Percentiles rank a stretch among this genome's conserved stretches.
Evolutionary conservation across 2,797 vertebrate genomes (phyloP).

Genomic region (Myotis vivesi): DNA sequence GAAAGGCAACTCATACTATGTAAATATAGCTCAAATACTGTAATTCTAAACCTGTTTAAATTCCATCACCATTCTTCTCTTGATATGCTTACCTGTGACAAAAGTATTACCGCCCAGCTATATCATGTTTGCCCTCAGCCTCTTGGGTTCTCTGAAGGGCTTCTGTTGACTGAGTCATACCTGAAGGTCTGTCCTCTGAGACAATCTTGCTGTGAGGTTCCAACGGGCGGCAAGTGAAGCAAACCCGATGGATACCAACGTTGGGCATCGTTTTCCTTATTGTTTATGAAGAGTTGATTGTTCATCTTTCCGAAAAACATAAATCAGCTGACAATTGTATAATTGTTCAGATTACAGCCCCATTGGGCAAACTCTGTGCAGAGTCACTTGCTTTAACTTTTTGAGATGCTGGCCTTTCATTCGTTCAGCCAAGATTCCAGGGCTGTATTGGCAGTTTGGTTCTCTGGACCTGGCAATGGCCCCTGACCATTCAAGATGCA

Average conservation of each 20-base stretch:
- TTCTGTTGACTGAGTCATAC: not conserved
- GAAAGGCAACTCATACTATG: not conserved
- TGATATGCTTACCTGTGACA: not conserved
- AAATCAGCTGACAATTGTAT: not conserved
- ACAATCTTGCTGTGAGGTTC: not conserved
- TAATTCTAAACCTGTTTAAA: not conserved
- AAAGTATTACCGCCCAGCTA: not conserved
- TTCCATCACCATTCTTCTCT: not conserved
- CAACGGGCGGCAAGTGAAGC: not conserved
- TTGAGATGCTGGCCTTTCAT: not conserved
- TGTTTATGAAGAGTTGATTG: not conserved
- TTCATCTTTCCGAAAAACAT: not conserved
- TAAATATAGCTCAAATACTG: not conserved
- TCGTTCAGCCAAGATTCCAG: accelerated
- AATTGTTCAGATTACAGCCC: not conserved
- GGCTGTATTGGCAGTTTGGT: not conserved
- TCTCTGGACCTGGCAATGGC: not conserved
- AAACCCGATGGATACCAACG: not conserved
- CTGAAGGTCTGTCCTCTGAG: not conserved
- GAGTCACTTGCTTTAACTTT: not conserved
- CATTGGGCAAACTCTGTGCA: not conserved
- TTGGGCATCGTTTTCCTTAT: not conserved
- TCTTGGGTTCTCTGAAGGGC: not conserved
- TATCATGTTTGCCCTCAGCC: not conserved
- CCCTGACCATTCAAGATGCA: not conserved